phyloP scores from a whole-genome alignment of 1,140 invertebrate species.

The Homalodisca vitripennis region DNA sequence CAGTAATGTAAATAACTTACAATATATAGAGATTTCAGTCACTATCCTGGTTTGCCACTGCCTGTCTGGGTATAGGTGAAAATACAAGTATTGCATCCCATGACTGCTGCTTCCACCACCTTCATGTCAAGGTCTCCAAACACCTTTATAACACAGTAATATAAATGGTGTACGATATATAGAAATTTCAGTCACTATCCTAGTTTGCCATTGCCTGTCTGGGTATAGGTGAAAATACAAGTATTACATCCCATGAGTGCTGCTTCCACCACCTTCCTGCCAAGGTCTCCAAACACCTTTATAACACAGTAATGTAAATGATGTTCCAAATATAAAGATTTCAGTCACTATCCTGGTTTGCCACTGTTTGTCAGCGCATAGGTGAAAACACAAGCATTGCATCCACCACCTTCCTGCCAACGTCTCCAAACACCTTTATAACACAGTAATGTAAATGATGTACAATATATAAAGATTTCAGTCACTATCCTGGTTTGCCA shows the following conservation, averaged over 20 bases:
- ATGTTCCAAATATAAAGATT: background rate
- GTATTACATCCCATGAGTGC: conserved; percentile 97
- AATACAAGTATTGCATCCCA: conserved; percentile 97
- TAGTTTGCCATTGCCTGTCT: conserved; percentile 97
- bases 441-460: background rate
- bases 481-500: no score
- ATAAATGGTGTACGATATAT: background rate
- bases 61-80: conserved; percentile 96
- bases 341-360: no score
- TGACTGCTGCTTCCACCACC: conserved; percentile 91
- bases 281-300: conserved; percentile 82
- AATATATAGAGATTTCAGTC: background rate
- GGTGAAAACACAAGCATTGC: conserved; percentile 96
- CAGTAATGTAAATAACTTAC: background rate
- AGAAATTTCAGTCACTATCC: no score
- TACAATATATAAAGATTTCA: background rate
- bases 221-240: conserved; percentile 94
- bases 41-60: conserved; percentile 97
- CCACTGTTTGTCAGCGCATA: conserved; percentile 95
- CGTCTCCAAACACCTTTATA: conserved; percentile 74
- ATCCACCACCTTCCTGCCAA: conserved; percentile 87
- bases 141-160: conserved; percentile 56
- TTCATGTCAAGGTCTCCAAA: conserved; percentile 86
- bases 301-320: conserved; percentile 18
- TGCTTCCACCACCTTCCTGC: conserved; percentile 87